A percentile compares a stretch with the other conserved stretches of the same genome.
These are phyloP conservation scores for Hormiphora californensis DNA, from an alignment of 37 sponge, comb jelly and placozoan genomes.

Conservation along the genomic window DNA sequence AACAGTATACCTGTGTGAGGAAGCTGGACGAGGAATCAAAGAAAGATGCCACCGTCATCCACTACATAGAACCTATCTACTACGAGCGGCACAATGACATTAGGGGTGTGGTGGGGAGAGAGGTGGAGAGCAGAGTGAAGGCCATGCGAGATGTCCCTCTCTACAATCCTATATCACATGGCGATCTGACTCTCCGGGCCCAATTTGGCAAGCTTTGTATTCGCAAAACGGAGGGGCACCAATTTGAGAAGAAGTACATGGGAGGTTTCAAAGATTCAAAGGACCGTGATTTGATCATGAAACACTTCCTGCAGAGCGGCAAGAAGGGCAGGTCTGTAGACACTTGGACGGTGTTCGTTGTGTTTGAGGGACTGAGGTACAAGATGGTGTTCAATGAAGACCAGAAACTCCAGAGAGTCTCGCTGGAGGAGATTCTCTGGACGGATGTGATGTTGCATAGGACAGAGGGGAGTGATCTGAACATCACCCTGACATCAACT, in stretches of 20 bases:
- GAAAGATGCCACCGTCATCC: not conserved
- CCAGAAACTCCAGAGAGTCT: not conserved
- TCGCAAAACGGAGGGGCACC: not conserved
- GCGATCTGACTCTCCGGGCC: not conserved
- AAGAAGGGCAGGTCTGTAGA: not conserved
- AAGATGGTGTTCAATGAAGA: not conserved
- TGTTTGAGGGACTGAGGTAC: constrained; percentile 25
- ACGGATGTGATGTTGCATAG: constrained; percentile 43
- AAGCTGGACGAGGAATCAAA: not conserved
- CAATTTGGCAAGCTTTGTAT: not conserved
- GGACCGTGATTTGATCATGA: not conserved
- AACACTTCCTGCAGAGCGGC: too few species aligned
- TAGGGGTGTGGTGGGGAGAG: not conserved
- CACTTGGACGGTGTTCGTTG: not conserved
- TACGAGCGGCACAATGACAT: not conserved
- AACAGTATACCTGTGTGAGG: not conserved
- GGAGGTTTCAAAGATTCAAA: not conserved
- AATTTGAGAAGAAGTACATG: constrained; percentile 21
- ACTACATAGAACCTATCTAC: constrained; percentile 25
- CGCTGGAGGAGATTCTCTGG: constrained; percentile 10
- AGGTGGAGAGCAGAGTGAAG: not conserved
- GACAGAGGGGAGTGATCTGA: not conserved
- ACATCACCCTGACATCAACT: constrained; percentile 23
- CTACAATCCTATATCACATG: constrained; percentile 31
- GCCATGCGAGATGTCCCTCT: constrained; percentile 28